Evolutionary conservation across 2,888 invertebrate genomes (phyloP).

Genomic region (Oligia latruncula): DNA sequence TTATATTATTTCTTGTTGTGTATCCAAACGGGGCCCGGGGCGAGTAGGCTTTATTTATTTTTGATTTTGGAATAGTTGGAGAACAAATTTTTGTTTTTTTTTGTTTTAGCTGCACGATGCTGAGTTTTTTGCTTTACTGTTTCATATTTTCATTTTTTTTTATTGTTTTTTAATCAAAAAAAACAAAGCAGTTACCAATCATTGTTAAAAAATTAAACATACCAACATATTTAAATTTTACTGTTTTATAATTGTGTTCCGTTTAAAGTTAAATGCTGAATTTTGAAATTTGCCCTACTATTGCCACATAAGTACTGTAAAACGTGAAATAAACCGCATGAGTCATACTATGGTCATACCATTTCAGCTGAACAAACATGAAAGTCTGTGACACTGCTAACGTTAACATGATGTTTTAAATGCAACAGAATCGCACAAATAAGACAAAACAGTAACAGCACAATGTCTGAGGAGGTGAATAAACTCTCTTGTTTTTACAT

Average conservation of each 20-base stretch:
- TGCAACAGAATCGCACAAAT: slow-evolving; percentile 25
- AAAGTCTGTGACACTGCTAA: slow-evolving; percentile 11
- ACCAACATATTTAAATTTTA: no score
- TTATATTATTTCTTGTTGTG: no score
- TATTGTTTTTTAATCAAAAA: no score
- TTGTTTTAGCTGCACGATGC: no score
- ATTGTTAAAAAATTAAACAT: no score
- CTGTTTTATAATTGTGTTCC: neutral
- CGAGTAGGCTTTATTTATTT: no score
- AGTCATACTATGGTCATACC: neutral
- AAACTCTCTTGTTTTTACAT: slow-evolving; percentile 19
- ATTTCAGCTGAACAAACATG: slow-evolving; percentile 42
- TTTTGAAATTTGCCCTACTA: neutral
- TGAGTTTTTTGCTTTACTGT: no score
- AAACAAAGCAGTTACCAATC: no score
- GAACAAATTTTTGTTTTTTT: no score
- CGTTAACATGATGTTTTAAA: slow-evolving; percentile 25
- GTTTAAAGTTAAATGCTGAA: neutral
- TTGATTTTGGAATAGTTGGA: no score
- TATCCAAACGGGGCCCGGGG: no score
- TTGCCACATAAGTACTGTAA: neutral
- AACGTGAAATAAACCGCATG: neutral
- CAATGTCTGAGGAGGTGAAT: slow-evolving; percentile 20
- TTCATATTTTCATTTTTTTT: no score
- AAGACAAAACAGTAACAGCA: slow-evolving; percentile 23